These are phyloP conservation scores for Rynchops niger DNA, from an alignment of 2,113 vertebrate genomes.

Conservation along the genomic window DNA sequence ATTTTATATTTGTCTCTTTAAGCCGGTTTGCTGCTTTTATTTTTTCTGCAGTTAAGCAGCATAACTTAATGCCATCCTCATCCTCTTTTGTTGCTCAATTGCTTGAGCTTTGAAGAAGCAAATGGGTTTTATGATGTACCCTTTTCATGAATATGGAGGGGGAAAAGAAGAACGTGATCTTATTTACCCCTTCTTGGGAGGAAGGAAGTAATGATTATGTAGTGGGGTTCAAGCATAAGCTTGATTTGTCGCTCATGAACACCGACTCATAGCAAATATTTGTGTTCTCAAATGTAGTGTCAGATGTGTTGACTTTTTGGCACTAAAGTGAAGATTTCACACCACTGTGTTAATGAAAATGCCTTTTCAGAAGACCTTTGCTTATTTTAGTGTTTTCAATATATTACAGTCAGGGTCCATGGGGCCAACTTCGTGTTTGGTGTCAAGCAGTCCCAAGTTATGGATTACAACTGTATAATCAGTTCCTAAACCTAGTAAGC, in stretches of 20 bases:
- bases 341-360: not conserved
- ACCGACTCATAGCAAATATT: not conserved
- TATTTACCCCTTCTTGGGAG: not conserved
- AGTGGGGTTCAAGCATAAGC: not conserved
- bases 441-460: not conserved
- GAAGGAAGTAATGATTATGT: not conserved
- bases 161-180: not conserved
- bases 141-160: not conserved
- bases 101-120: not conserved
- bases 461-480: not conserved
- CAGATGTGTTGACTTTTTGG: not conserved
- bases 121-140: not conserved
- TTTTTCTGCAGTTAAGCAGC: not conserved
- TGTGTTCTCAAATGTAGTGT: not conserved
- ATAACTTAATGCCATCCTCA: conserved; percentile 1
- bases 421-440: not conserved
- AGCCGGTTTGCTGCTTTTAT: not conserved
- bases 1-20: conserved; percentile 30
- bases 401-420: not conserved
- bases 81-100: not conserved
- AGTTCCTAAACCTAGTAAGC: not conserved
- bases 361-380: not conserved
- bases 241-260: not conserved
- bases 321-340: not conserved
- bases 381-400: not conserved